A percentile compares a stretch with the other conserved stretches of the same genome.
phyloP scores from a whole-genome alignment of 2,797 vertebrate species.

The Microchirus variegatus region DNA sequence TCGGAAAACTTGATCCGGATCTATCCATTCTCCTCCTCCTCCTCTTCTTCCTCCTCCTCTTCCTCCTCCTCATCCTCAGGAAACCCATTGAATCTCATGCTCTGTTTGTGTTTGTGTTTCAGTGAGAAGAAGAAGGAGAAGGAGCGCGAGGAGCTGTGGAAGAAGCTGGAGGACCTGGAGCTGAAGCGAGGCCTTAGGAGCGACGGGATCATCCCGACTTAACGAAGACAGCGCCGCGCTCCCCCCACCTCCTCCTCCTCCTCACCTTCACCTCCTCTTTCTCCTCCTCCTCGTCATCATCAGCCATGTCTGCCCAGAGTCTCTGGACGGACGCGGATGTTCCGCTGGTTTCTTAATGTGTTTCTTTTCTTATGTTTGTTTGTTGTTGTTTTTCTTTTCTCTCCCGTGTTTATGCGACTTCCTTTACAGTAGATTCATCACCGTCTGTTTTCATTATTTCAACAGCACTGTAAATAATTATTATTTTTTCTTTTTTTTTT shows the following conservation, averaged over 20 bases:
- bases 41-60: not conserved
- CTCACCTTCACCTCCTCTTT: conserved; percentile 63
- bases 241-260: conserved; percentile 50
- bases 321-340: conserved; percentile 83
- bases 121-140: conserved; percentile 99
- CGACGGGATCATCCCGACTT: conserved; percentile 97
- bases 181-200: conserved; percentile 97
- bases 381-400: conserved; percentile 43
- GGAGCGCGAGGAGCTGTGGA: conserved; percentile 98
- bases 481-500: conserved; percentile 58
- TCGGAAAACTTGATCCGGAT: no score
- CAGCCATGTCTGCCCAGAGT: conserved; percentile 87
- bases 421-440: conserved; percentile 98
- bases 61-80: not conserved
- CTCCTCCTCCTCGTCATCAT: conserved; percentile 49
- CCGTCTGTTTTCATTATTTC: conserved; percentile 97
- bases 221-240: conserved; percentile 81
- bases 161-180: conserved; percentile 98
- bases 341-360: conserved; percentile 68
- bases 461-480: conserved; percentile 95
- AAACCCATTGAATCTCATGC: no score
- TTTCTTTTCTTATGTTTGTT: conserved; percentile 69
- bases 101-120: conserved; percentile 11
- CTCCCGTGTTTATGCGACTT: conserved; percentile 94
- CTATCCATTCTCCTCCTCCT: no score